A percentile compares a stretch with the other conserved stretches of the same genome.
Conservation (phyloP, 2,113 vertebrate species). For the Climacteris rufus region DNA sequence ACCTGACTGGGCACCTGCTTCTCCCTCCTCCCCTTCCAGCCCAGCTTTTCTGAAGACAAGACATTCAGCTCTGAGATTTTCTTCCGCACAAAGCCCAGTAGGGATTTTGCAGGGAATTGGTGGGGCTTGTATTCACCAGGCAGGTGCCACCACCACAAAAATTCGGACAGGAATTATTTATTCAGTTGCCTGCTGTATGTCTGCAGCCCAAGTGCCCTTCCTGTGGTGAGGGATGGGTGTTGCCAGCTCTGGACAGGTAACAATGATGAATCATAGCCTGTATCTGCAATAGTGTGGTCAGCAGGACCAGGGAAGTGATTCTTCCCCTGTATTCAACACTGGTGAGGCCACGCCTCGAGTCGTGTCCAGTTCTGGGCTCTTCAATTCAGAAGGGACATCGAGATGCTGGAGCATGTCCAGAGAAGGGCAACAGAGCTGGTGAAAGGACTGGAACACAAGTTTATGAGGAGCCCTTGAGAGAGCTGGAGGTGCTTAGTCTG, state of each 20-base stretch:
- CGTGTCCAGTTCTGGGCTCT: not conserved
- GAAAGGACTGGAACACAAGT: not conserved
- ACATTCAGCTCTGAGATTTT: not conserved
- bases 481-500: not conserved
- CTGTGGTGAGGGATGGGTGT: not conserved
- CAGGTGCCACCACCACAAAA: not conserved
- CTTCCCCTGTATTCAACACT: not conserved
- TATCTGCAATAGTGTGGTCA: not conserved
- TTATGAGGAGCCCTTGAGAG: not conserved
- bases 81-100: not conserved
- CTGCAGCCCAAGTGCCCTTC: not conserved
- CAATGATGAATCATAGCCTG: accelerated
- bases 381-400: not conserved
- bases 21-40: not conserved
- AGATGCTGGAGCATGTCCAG: not conserved
- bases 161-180: not conserved
- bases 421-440: not conserved
- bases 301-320: not conserved
- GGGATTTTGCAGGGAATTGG: not conserved
- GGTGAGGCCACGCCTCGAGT: not conserved
- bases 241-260: not conserved
- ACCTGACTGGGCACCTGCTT: accelerated
- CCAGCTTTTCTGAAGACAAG: not conserved
- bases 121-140: not conserved
- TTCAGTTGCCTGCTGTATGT: not conserved